These are phyloP conservation scores for Megalurothrips usitatus DNA, from an alignment of 2,888 invertebrate genomes.

Conservation along the genomic window DNA sequence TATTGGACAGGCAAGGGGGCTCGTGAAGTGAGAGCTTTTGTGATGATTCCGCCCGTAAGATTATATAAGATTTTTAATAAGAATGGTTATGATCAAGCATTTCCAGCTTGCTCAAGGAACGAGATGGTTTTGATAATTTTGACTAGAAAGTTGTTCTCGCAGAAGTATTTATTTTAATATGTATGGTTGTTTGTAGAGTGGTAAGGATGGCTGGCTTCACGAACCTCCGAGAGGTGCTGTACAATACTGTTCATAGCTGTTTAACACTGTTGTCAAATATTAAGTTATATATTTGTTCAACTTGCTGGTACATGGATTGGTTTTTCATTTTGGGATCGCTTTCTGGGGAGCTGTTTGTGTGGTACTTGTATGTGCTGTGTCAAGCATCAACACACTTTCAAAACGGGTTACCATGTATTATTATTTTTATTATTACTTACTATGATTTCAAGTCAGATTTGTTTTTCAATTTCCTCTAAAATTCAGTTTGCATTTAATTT, in stretches of 20 bases:
- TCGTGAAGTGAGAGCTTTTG: conserved; percentile 21
- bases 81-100: conserved; percentile 17
- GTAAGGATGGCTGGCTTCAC: conserved; percentile 22
- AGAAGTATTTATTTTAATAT: conserved; percentile 19
- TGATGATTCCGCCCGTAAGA: conserved; percentile 24
- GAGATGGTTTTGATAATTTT: conserved; percentile 13
- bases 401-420: conserved; percentile 25
- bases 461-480: background rate
- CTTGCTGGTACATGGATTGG: background rate
- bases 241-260: conserved; percentile 26
- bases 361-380: conserved; percentile 23
- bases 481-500: conserved; percentile 18
- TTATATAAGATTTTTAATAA: conserved; percentile 8
- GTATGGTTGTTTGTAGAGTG: conserved; percentile 10
- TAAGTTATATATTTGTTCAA: conserved; percentile 1
- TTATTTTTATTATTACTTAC: conserved; percentile 20
- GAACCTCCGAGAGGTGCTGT: conserved; percentile 23
- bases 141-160: background rate
- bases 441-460: background rate
- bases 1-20: conserved; percentile 18
- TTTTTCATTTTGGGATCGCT: conserved; percentile 1
- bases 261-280: conserved; percentile 20
- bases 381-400: conserved; percentile 18
- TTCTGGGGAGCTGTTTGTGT: conserved; percentile 17
- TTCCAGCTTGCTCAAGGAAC: conserved; percentile 18